Percentiles rank a stretch among this genome's conserved stretches.
Conservation (phyloP, 1,140 invertebrate species). For the Drosophila pallidifrons region DNA sequence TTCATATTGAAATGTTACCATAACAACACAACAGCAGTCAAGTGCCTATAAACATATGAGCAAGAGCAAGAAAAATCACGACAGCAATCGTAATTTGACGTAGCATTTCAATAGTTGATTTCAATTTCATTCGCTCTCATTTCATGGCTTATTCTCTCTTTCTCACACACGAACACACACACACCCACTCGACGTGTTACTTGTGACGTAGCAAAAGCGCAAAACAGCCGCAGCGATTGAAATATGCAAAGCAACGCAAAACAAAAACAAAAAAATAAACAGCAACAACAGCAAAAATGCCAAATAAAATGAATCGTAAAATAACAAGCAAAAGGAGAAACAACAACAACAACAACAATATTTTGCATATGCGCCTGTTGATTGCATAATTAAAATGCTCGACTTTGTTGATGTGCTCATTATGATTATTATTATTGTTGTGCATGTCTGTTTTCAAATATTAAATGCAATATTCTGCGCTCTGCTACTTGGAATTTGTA, state of each 20-base stretch:
- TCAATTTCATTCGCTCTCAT: slow-evolving; percentile 45
- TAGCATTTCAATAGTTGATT: slow-evolving; percentile 38
- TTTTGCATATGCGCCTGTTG: slow-evolving; percentile 63
- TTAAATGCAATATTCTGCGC: slow-evolving; percentile 32
- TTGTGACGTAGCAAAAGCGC: slow-evolving; percentile 45
- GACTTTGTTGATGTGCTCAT: slow-evolving; percentile 34
- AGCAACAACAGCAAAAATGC: slow-evolving; percentile 24
- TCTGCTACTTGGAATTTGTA: slow-evolving; percentile 46
- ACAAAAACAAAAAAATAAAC: slow-evolving; percentile 30
- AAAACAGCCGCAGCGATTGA: slow-evolving; percentile 35
- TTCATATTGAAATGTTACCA: neutral
- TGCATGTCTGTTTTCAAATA: slow-evolving; percentile 38
- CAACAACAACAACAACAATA: slow-evolving; percentile 27
- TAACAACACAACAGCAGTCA: slow-evolving; percentile 14
- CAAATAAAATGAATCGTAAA: slow-evolving; percentile 32
- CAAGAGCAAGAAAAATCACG: neutral
- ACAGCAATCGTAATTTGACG: slow-evolving; percentile 8
- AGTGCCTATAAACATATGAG: neutral
- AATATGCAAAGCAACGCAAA: slow-evolving; percentile 44
- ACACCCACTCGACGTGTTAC: slow-evolving; percentile 11
- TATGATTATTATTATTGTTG: slow-evolving; percentile 25
- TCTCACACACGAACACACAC: neutral
- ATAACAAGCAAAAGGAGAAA: slow-evolving; percentile 26
- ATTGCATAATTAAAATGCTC: slow-evolving; percentile 68
- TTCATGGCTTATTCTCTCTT: neutral